Percentiles rank a stretch among this genome's conserved stretches.
These are phyloP conservation scores for Rutilus rutilus DNA, from an alignment of 2,113 vertebrate genomes.

Conservation along the genomic window DNA sequence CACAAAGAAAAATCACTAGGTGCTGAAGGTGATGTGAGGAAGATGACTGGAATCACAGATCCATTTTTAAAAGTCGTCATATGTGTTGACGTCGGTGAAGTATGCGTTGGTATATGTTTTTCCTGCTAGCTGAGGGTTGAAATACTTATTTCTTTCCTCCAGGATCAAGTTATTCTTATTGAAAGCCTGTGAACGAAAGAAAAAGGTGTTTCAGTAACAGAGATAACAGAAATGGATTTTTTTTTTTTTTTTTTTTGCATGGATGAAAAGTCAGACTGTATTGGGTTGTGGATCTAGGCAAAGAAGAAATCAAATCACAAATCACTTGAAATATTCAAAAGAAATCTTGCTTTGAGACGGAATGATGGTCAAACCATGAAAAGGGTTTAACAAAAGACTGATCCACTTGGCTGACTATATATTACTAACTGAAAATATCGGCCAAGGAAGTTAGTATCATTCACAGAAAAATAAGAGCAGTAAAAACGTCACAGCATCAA, in stretches of 20 bases:
- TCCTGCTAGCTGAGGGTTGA: slow-evolving; percentile 92
- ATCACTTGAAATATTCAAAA: neutral
- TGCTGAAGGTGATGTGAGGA: slow-evolving; percentile 36
- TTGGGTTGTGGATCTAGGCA: slow-evolving; percentile 11
- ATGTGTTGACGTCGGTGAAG: slow-evolving; percentile 97
- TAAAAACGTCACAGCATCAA: slow-evolving; percentile 8
- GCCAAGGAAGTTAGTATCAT: neutral
- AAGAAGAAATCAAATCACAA: slow-evolving; percentile 36
- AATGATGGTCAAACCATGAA: slow-evolving; percentile 32
- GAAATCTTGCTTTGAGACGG: neutral
- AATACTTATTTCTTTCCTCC: slow-evolving; percentile 98
- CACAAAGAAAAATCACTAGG: slow-evolving; percentile 60
- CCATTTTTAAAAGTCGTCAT: slow-evolving; percentile 90
- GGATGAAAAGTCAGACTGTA: neutral
- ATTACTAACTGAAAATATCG: neutral
- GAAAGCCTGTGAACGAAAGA: slow-evolving; percentile 83
- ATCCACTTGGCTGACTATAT: slow-evolving; percentile 6
- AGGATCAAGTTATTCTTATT: slow-evolving; percentile 99
- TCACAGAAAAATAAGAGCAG: neutral
- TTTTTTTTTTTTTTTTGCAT: neutral
- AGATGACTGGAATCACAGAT: slow-evolving; percentile 49
- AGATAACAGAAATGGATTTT: neutral
- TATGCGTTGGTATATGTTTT: slow-evolving; percentile 97
- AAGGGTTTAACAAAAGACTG: slow-evolving; percentile 16
- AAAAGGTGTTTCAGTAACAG: slow-evolving; percentile 29